phyloP scores from a whole-genome alignment of 2,113 vertebrate genomes.

The Petaurus breviceps region DNA sequence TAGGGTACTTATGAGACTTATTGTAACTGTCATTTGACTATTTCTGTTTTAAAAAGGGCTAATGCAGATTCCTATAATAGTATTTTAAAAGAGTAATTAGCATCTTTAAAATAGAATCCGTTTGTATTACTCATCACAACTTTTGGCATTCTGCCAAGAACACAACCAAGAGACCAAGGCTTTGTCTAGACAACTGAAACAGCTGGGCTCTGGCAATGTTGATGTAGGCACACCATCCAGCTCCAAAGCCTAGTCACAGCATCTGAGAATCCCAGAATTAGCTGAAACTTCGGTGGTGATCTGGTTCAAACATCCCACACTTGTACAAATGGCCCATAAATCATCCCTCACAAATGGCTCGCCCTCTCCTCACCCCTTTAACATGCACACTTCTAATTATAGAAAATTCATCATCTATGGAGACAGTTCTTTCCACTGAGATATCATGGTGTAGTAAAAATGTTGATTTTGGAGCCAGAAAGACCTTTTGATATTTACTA shows the following conservation, averaged over 20 bases:
- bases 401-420: background rate
- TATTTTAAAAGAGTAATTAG: constrained; percentile 57
- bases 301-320: background rate
- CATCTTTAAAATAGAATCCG: constrained; percentile 63
- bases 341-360: background rate
- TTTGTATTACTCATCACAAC: constrained; percentile 58
- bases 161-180: background rate
- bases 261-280: background rate
- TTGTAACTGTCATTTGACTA: constrained; percentile 35
- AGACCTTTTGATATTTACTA: background rate
- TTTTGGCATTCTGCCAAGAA: constrained; percentile 60
- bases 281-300: background rate
- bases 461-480: background rate
- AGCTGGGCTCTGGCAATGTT: background rate
- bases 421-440: background rate
- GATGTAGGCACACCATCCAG: background rate
- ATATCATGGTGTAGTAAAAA: background rate
- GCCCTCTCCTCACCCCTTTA: background rate
- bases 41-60: constrained; percentile 57
- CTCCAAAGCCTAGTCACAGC: background rate
- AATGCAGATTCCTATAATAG: constrained; percentile 55
- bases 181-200: constrained; percentile 29
- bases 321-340: background rate
- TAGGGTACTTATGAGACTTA: constrained; percentile 46
- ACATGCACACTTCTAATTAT: background rate